Conservation (phyloP, 1,140 invertebrate genomes). For the Drosophila insularis region DNA sequence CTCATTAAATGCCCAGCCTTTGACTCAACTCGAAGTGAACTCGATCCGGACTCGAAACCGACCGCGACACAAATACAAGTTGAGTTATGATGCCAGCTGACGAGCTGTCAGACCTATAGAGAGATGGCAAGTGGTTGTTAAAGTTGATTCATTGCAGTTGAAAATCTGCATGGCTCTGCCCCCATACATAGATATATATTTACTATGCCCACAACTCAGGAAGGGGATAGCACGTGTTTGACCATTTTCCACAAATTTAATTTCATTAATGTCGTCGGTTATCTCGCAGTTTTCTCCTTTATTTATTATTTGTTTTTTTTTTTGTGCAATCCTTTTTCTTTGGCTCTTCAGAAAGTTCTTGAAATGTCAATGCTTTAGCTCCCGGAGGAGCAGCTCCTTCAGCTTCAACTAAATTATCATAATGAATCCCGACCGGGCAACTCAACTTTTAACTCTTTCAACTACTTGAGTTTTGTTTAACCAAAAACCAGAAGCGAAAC, state of each 20-base stretch:
- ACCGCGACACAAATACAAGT: conserved; percentile 5
- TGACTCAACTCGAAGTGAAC: conserved; percentile 44
- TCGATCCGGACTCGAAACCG: conserved; percentile 24
- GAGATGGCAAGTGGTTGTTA: conserved; percentile 50
- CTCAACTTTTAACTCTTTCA: conserved; percentile 42
- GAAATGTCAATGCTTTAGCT: conserved; percentile 64
- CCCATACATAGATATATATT: conserved; percentile 36
- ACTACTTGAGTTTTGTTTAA: conserved; percentile 70
- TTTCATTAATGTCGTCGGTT: conserved; percentile 60
- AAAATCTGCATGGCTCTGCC: conserved; percentile 46
- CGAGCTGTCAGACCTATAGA: conserved; percentile 61
- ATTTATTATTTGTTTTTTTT: no score
- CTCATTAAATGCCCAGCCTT: conserved; percentile 76
- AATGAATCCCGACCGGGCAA: conserved; percentile 63
- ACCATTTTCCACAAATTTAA: conserved; percentile 75
- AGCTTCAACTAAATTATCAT: conserved; percentile 74
- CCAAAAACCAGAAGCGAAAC: conserved; percentile 25
- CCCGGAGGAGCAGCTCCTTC: conserved; percentile 32
- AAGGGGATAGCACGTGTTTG: not conserved
- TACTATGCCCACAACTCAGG: not conserved
- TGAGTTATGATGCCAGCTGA: conserved; percentile 78
- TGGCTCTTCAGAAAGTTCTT: conserved; percentile 64
- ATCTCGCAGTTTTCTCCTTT: conserved; percentile 4
- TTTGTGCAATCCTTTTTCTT: conserved; percentile 23
- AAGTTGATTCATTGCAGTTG: conserved; percentile 58